Base-by-base conservation (phyloP, 2,113 vertebrate genomes). In the Sturnus vulgaris region DNA sequence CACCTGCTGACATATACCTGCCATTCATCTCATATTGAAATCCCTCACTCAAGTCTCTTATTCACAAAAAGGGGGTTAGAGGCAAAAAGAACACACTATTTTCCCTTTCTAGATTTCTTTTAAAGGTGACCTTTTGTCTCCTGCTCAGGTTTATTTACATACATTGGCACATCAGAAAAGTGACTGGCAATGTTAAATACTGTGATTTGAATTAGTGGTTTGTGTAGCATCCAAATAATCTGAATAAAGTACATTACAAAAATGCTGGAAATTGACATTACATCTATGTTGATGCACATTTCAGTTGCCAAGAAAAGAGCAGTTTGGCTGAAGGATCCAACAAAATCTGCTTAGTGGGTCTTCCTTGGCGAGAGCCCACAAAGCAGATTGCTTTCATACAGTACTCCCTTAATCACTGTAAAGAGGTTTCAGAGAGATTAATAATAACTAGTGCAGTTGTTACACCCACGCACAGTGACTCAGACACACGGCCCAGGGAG, bases 271-370 rank as follows among this genome's bases (percentile, higher is more conserved):
- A 88, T 69, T 92, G 82, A 91, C 93, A 72, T 89, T 78, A 53
- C 52, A 68, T 86, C 81, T 94, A 73, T 81, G 76, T 86, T 88
- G 82, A 83, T 96, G 68, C 2, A 1, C 88, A 64, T 81, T 94
- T 88, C 44, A 23, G 68, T 56, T 95, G 94, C 96, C 94, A 97
- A 82, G 88, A 96, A 97, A 96, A 97, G 93, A 96, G 90, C 96
- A 97, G 88, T 95, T 95, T 96, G 94, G 94, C 68, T 96, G 77
- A 94, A 93, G 82, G n/a, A 92, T 77, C 82, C 92, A 94, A 81
- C 79, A 90, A 96, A 97, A 97, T 94, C 95, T 94, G 92, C 68
- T 95, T 95, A 88, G 90, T 86, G 76, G 82, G 82, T 86, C 92
- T 96, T 96, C 88, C 65, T 94, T 96, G 94, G 93, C 72, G 24